Percentiles rank a stretch among this genome's conserved stretches.
Evolutionary conservation across 2,113 vertebrate genomes (phyloP).

Genomic region (Xenopus laevis): DNA sequence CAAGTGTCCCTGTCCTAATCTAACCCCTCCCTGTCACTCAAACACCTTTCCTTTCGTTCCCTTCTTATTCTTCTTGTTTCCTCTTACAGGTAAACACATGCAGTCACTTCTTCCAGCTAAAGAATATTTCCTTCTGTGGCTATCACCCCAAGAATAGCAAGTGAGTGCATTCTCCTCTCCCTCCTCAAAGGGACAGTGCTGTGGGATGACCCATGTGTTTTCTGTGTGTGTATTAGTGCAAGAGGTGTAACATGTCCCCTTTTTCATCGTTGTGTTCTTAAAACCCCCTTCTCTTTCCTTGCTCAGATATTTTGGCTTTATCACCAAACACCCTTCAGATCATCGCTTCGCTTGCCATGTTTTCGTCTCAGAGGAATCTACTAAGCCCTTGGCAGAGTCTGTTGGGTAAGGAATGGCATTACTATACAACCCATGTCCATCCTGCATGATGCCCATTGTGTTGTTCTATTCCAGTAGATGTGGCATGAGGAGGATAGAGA

Average conservation of each 20-base stretch:
- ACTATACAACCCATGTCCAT: too few species aligned
- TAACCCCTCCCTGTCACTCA: too few species aligned
- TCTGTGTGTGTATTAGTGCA: not conserved
- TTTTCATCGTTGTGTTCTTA: too few species aligned
- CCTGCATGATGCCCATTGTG: too few species aligned
- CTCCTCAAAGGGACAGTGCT: too few species aligned
- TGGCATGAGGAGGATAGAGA: too few species aligned
- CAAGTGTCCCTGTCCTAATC: too few species aligned
- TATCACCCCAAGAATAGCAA: conserved; percentile 98
- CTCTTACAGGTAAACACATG: conserved; percentile 80
- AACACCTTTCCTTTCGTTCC: too few species aligned
- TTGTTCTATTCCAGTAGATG: too few species aligned
- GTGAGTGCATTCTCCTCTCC: conserved; percentile 63
- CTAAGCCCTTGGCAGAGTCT: conserved; percentile 88
- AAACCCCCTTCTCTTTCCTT: not conserved
- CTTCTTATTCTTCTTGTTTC: not conserved
- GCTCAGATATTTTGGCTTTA: conserved; percentile 95
- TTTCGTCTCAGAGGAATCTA: conserved; percentile 94
- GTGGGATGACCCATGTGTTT: not conserved
- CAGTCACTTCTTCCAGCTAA: conserved; percentile 98
- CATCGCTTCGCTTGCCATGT: conserved; percentile 97
- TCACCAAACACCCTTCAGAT: conserved; percentile 96
- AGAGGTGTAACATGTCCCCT: accelerated
- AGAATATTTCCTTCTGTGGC: conserved; percentile 97
- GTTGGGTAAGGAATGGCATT: conserved; percentile 74